phyloP scores from a whole-genome alignment of 2,888 invertebrate genomes.

The Tetanocera ferruginea region DNA sequence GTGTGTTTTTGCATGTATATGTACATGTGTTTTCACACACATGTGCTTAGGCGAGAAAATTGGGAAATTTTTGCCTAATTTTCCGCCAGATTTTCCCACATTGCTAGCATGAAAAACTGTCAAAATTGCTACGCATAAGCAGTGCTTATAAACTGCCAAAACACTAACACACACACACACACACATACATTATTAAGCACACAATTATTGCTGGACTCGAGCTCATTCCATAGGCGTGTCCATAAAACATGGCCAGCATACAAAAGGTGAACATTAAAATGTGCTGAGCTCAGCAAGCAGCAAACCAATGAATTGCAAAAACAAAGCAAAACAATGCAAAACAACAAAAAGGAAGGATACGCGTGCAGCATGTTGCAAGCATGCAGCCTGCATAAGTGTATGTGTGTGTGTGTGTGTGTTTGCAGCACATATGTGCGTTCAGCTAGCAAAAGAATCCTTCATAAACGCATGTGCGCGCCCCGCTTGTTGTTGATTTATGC shows the following conservation, averaged over 20 bases:
- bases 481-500: constrained; percentile 29
- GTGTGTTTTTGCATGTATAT: constrained; percentile 4
- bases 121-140: constrained; percentile 27
- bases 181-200: no score
- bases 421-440: constrained; percentile 3
- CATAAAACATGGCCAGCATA: not conserved
- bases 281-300: not conserved
- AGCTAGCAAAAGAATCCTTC: not conserved
- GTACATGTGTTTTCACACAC: not conserved
- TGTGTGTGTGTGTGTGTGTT: constrained; percentile 30
- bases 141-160: constrained; percentile 14
- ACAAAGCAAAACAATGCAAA: not conserved
- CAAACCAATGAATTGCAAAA: constrained; percentile 1
- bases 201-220: not conserved
- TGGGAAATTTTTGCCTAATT: constrained; percentile 47
- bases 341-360: not conserved
- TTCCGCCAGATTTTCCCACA: constrained; percentile 17
- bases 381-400: constrained; percentile 15
- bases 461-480: constrained; percentile 23
- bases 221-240: not conserved
- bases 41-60: constrained; percentile 44
- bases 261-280: constrained; percentile 3
- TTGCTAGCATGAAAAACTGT: not conserved
- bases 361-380: not conserved
- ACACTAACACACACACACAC: constrained; percentile 19